A percentile compares a stretch with the other conserved stretches of the same genome.
Conservation (phyloP, 2,113 vertebrate species). For the Mellivora capensis region DNA sequence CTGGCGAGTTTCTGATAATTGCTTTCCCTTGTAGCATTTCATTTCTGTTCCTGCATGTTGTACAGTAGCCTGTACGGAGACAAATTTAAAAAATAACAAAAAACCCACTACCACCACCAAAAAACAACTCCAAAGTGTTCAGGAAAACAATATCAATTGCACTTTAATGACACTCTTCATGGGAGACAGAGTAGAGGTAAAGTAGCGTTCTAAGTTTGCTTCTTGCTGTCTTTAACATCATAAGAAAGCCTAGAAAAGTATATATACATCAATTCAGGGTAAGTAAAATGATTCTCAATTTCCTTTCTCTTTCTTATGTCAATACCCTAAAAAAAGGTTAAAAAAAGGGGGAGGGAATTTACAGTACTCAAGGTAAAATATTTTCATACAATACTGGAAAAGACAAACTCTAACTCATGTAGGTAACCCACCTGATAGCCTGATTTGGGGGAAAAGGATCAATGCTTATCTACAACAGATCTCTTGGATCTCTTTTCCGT, state of each 20-base stretch:
- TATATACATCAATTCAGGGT: not conserved
- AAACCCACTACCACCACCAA: not conserved
- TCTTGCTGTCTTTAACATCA: not conserved
- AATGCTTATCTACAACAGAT: not conserved
- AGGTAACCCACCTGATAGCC: not conserved
- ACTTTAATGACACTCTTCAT: conserved; percentile 53
- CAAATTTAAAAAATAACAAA: not conserved
- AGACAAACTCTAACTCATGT: not conserved
- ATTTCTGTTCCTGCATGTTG: not conserved
- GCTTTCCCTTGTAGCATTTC: not conserved
- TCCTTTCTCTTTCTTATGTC: conserved; percentile 5
- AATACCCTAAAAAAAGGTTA: not conserved
- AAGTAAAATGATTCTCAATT: not conserved
- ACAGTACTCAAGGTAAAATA: not conserved
- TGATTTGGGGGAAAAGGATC: not conserved
- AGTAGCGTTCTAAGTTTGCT: not conserved
- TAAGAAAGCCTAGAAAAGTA: conserved; percentile 49
- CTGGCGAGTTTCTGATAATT: conserved; percentile 17
- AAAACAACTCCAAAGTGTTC: not conserved
- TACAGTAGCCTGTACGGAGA: not conserved
- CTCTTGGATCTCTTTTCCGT: not conserved
- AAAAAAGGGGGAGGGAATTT: not conserved
- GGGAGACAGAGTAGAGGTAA: not conserved
- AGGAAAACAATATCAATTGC: conserved; percentile 46
- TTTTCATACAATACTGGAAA: not conserved